phyloP scores from a whole-genome alignment of 2,797 vertebrate species.

The Mormyrus proboscirostris region DNA sequence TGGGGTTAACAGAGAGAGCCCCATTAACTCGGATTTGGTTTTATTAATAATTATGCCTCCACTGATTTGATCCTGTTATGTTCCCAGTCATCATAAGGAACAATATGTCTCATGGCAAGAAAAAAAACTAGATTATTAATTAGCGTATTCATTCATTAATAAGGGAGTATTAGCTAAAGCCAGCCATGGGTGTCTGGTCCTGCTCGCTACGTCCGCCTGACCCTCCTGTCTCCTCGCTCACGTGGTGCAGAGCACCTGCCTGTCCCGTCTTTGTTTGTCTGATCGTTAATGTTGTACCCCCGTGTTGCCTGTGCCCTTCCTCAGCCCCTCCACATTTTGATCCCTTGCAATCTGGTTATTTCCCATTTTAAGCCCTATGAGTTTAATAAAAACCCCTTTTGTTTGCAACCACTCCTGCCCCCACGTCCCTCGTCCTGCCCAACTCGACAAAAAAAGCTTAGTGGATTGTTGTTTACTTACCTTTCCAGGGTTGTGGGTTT shows the following conservation, averaged over 20 bases:
- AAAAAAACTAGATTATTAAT: not conserved
- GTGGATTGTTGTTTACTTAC: not conserved
- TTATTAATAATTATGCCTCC: constrained; percentile 9
- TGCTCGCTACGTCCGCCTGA: not conserved
- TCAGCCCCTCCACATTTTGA: not conserved
- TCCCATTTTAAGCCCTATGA: not conserved
- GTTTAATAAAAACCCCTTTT: not conserved
- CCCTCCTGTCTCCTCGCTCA: not conserved
- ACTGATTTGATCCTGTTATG: constrained; percentile 5
- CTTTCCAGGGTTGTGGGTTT: not conserved
- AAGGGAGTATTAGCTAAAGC: not conserved
- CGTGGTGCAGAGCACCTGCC: not conserved
- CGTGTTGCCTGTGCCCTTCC: not conserved
- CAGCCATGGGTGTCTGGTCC: not conserved
- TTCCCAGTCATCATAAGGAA: not conserved
- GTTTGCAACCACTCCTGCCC: not conserved
- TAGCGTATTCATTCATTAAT: not conserved
- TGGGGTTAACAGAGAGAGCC: not conserved
- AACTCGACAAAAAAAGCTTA: not conserved
- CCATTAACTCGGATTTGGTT: not conserved
- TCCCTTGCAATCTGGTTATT: not conserved
- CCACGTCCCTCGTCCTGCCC: not conserved
- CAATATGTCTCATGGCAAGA: not conserved
- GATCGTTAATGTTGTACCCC: not conserved
- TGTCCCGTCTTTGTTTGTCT: not conserved